Base-by-base conservation (phyloP, 2,888 invertebrate genomes). In the Eristalis intricaria region DNA sequence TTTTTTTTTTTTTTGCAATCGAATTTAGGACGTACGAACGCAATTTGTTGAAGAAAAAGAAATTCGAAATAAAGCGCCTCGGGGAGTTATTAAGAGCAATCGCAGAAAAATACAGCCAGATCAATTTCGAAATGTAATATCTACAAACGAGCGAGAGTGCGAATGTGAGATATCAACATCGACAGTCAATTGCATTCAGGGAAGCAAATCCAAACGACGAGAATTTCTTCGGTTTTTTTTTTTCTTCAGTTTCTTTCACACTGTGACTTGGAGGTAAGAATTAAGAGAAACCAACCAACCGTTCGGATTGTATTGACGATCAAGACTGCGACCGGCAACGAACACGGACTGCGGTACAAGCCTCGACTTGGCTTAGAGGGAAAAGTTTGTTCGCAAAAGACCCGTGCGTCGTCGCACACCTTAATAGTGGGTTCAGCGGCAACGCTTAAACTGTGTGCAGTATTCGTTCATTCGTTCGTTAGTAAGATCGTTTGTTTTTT, bases 241-340 rank as follows among this genome's bases (percentile, higher is more conserved):
- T 19, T 29, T 56, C 22, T 73, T 32, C 32, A 32, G 8, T 32
- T 77, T 60, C 75, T 69, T 77, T 78, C 63, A 8, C 66, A 50
- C 61, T 40, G 40, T 69, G 69, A 43, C 69, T 75, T 70, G 66
- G 11, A 38, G 75, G 56, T 69, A 70, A 81, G 66, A 81, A 71
- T 70, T 68, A 19, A 81, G 10, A 85, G 78, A 86, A 82, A 86
- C 70, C 70, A 86, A 86, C 83, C 86, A 86, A 86, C 86, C 86
- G 86, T 86, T 86, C 83, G 86, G 86, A 83, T 78, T 83, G 86
- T 86, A 83, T 83, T 71, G 83, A 83, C 86, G 86, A 86, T 86
- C 86, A 86, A 86, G 86, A 86, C 86, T 86, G 86, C 78, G 83
- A 83, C 86, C 83, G 86, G 86, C 83, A 70, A 66, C 71, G 35